These are phyloP conservation scores for Galaxias olidus DNA, from an alignment of 2,797 vertebrate species.

Conservation along the genomic window DNA sequence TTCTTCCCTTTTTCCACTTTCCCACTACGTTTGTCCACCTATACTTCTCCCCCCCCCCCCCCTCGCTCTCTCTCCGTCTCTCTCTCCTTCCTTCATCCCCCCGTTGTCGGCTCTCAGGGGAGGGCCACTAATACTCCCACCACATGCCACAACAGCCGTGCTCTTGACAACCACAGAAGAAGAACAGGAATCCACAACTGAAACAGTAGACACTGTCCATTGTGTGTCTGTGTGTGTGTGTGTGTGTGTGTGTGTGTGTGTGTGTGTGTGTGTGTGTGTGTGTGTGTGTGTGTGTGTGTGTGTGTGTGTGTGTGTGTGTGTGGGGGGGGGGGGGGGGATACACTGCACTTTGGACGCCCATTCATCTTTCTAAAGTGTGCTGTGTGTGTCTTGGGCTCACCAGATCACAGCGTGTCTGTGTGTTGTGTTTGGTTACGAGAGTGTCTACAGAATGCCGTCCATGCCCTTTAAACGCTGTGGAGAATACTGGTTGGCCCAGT, in stretches of 20 bases:
- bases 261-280: too few species aligned
- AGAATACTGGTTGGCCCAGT: not conserved
- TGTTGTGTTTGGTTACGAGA: not conserved
- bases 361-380: not conserved
- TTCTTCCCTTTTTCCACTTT: not conserved
- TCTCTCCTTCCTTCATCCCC: not conserved
- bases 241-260: not conserved
- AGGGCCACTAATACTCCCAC: not conserved
- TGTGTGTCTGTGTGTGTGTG: too few species aligned
- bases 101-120: not conserved
- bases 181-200: constrained; percentile 14
- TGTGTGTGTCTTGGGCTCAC: not conserved
- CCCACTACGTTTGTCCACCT: not conserved
- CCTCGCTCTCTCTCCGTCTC: not conserved
- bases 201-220: constrained; percentile 11
- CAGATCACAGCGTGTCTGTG: not conserved
- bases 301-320: not conserved
- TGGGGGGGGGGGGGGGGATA: not conserved
- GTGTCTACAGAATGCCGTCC: constrained; percentile 7
- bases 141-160: constrained; percentile 41
- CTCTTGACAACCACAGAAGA: constrained; percentile 31
- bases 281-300: not conserved
- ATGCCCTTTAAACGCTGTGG: not conserved
- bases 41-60: not conserved
- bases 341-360: not conserved